A percentile compares a stretch with the other conserved stretches of the same genome.
These are phyloP conservation scores for Emydoidea blandingii DNA, from an alignment of 2,797 vertebrate species.

Conservation along the genomic window DNA sequence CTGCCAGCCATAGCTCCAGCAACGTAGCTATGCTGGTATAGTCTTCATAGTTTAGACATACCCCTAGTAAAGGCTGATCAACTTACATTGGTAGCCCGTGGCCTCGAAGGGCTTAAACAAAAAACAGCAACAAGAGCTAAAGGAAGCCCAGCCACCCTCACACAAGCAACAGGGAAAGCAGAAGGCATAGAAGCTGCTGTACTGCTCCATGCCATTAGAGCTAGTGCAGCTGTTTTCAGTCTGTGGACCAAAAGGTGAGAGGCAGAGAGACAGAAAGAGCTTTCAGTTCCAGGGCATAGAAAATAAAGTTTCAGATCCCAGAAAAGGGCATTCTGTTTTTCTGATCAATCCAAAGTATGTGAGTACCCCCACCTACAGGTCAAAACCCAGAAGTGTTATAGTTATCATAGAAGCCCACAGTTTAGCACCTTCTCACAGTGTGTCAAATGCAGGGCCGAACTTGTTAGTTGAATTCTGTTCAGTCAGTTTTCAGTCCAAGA, in stretches of 20 bases:
- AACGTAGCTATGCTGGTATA: not conserved
- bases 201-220: not conserved
- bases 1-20: not conserved
- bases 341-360: not conserved
- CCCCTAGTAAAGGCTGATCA: not conserved
- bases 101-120: not conserved
- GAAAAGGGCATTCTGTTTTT: not conserved
- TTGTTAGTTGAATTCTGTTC: too few species aligned
- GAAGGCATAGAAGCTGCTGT: not conserved
- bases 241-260: too few species aligned
- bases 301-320: not conserved
- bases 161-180: not conserved
- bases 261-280: too few species aligned
- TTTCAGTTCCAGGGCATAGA: too few species aligned
- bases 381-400: not conserved
- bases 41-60: not conserved
- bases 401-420: not conserved
- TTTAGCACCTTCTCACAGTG: rapidly evolving
- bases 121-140: not conserved
- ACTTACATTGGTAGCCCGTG: not conserved
- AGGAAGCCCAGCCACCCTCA: not conserved
- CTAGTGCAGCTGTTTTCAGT: not conserved
- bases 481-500: too few species aligned
- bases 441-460: too few species aligned
- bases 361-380: not conserved